phyloP scores from a whole-genome alignment of 2,113 vertebrate genomes.

The Chiloscyllium plagiosum region DNA sequence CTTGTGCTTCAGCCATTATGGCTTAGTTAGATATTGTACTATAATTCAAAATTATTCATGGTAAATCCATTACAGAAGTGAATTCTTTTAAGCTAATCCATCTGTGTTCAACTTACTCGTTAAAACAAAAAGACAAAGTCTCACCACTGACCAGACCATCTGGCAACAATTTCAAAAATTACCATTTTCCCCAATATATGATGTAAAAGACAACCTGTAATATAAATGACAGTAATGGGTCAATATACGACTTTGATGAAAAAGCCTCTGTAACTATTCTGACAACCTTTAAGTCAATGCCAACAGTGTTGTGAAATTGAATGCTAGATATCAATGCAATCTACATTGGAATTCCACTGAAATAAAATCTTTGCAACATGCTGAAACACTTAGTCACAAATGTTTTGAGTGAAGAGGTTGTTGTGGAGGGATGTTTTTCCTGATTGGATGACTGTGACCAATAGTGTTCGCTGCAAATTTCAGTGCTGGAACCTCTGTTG shows the following conservation, averaged over 20 bases:
- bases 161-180: not conserved
- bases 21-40: not conserved
- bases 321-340: not conserved
- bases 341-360: not conserved
- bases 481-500: too few relatives aligned
- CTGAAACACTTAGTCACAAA: not conserved
- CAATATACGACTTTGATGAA: not conserved
- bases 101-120: not conserved
- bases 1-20: not conserved
- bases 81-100: not conserved
- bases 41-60: not conserved
- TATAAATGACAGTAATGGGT: slow-evolving; percentile 4
- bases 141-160: not conserved
- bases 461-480: too few relatives aligned
- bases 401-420: not conserved
- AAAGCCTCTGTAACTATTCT: not conserved
- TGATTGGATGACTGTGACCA: too few relatives aligned
- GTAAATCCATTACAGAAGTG: not conserved
- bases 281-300: not conserved
- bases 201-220: not conserved
- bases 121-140: not conserved
- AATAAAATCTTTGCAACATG: slow-evolving; percentile 7
- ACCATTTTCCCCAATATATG: not conserved
- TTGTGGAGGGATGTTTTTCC: too few relatives aligned
- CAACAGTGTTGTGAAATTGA: not conserved